Percentiles rank a stretch among this genome's conserved stretches.
These are phyloP conservation scores for Standfussiana lucernea DNA, from an alignment of 2,888 invertebrate species.

Conservation along the genomic window DNA sequence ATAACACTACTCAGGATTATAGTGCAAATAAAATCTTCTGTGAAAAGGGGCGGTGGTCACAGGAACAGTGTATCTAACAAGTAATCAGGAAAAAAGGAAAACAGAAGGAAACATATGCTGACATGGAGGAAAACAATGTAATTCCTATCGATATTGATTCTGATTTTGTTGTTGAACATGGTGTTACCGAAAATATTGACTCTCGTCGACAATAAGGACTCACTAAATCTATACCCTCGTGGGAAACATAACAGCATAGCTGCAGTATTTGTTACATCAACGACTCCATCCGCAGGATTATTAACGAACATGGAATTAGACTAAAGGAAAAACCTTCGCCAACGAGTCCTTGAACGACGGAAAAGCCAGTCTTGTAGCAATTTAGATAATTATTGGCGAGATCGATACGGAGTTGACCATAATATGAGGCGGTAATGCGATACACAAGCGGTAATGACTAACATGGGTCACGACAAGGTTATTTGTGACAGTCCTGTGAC, in stretches of 20 bases:
- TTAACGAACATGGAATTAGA: slow-evolving; percentile 6
- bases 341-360: slow-evolving; percentile 6
- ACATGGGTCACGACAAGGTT: slow-evolving; percentile 53
- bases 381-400: slow-evolving; percentile 43
- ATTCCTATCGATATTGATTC: neutral
- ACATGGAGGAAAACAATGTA: slow-evolving; percentile 11
- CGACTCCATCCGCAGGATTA: neutral
- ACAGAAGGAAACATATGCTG: neutral
- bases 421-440: slow-evolving; percentile 40
- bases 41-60: neutral
- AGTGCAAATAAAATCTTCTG: slow-evolving; percentile 1
- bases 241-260: neutral
- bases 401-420: slow-evolving; percentile 53
- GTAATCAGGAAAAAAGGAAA: neutral
- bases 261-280: neutral
- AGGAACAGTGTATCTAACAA: neutral
- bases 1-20: slow-evolving; percentile 1
- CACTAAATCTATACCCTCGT: neutral
- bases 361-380: slow-evolving; percentile 47
- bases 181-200: slow-evolving; percentile 3
- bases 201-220: neutral
- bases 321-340: slow-evolving; percentile 7
- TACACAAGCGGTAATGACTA: slow-evolving; percentile 48
- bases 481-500: slow-evolving; percentile 43
- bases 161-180: neutral